phyloP scores from a whole-genome alignment of 2,888 invertebrate species.

The Ceramica pisi region DNA sequence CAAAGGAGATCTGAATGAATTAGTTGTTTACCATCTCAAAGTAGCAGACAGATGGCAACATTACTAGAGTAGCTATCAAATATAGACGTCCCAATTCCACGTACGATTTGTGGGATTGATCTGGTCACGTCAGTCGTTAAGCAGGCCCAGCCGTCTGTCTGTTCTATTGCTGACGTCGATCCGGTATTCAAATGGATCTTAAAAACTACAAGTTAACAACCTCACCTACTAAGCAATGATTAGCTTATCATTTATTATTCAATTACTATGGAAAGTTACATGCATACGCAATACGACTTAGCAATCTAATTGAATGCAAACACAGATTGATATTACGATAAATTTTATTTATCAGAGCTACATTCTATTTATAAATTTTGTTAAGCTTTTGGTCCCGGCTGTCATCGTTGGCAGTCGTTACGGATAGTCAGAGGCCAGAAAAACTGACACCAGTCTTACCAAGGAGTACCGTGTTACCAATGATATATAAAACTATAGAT shows the following conservation, averaged over 20 bases:
- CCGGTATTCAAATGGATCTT: slow-evolving; percentile 16
- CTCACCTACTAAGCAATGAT: slow-evolving; percentile 18
- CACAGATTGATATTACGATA: slow-evolving; percentile 26
- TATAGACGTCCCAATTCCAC: slow-evolving; percentile 47
- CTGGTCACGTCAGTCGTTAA: slow-evolving; percentile 20
- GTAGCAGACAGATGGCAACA: slow-evolving; percentile 26
- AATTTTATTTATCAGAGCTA: slow-evolving; percentile 34
- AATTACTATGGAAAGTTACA: slow-evolving; percentile 42
- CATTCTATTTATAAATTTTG: no score
- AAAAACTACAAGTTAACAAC: slow-evolving; percentile 33
- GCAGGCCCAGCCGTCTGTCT: slow-evolving; percentile 19
- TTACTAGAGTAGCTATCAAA: slow-evolving; percentile 28
- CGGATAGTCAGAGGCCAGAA: no score
- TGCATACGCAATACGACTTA: slow-evolving; percentile 30
- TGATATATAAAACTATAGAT: no score
- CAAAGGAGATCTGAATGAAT: slow-evolving; percentile 44
- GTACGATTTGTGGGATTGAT: slow-evolving; percentile 35
- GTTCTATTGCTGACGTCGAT: slow-evolving; percentile 38
- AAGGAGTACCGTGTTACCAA: no score
- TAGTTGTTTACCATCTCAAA: slow-evolving; percentile 43
- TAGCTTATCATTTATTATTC: slow-evolving; percentile 18
- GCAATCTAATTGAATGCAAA: slow-evolving; percentile 33
- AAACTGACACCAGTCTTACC: no score
- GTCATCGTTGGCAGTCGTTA: no score
- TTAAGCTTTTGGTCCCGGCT: no score